Percentiles rank a stretch among this genome's conserved stretches.
These are phyloP conservation scores for Margaritifera margaritifera DNA, from an alignment of 2,888 invertebrate species.

Conservation along the genomic window DNA sequence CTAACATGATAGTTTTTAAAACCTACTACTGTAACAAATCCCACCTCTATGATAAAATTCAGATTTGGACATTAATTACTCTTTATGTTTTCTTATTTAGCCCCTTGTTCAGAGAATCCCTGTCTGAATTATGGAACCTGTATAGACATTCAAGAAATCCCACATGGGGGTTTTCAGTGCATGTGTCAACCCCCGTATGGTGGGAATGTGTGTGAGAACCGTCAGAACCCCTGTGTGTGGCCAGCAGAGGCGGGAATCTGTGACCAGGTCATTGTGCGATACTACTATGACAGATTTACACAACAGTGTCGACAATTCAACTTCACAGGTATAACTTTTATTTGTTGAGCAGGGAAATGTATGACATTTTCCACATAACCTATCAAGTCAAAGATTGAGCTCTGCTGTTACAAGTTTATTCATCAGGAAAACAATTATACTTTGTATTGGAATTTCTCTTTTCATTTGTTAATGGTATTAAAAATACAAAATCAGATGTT, in stretches of 20 bases:
- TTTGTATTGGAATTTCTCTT: no score
- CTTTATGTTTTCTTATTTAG: constrained; percentile 33
- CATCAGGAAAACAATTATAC: no score
- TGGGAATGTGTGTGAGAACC: constrained; percentile 55
- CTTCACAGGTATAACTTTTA: constrained; percentile 49
- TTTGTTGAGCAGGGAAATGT: no score
- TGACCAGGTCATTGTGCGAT: constrained; percentile 49
- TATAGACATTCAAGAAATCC: constrained; percentile 32
- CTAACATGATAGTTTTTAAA: no score
- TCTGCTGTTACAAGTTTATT: no score
- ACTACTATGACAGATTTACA: constrained; percentile 59
- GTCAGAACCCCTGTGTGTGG: constrained; percentile 63
- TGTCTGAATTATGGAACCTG: constrained; percentile 63
- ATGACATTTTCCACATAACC: no score
- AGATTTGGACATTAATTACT: not conserved
- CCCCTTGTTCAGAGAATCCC: constrained; percentile 54
- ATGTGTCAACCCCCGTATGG: constrained; percentile 58
- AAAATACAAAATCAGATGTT: no score
- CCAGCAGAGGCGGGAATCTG: constrained; percentile 59
- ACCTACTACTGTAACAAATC: no score
- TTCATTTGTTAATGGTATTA: no score
- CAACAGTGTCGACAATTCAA: constrained; percentile 62
- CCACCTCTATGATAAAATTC: not conserved
- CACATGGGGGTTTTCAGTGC: constrained; percentile 47
- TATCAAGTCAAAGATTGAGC: no score